These are phyloP conservation scores for Microcebus griseorufus DNA, from an alignment of 2,113 vertebrate species.

Conservation along the genomic window DNA sequence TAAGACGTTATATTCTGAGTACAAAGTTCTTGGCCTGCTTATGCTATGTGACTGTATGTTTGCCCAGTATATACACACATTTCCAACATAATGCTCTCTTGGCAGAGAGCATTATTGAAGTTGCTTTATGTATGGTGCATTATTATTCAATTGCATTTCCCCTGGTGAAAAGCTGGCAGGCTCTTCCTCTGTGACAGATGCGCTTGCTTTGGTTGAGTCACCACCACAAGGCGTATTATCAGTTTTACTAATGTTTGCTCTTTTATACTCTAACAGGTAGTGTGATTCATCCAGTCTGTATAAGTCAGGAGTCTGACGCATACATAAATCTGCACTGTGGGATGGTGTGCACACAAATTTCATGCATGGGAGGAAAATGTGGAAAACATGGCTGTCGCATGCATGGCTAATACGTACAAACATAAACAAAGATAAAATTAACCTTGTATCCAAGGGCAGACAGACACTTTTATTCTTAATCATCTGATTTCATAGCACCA, in stretches of 20 bases:
- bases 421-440: background rate
- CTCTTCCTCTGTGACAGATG: conserved; percentile 86
- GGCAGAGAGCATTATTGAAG: conserved; percentile 74
- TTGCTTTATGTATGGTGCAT: conserved; percentile 79
- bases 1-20: background rate
- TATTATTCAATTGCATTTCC: conserved; percentile 85
- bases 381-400: background rate
- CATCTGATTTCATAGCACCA: background rate
- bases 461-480: background rate
- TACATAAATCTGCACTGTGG: background rate
- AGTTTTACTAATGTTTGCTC: conserved; percentile 87
- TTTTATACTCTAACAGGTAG: conserved; percentile 84
- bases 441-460: background rate
- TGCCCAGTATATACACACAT: background rate
- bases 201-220: conserved; percentile 85
- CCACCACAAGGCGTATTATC: conserved; percentile 84
- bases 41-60: background rate
- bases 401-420: background rate
- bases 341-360: background rate
- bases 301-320: conserved; percentile 65
- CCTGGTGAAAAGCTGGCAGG: conserved; percentile 83
- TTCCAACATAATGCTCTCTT: conserved; percentile 75
- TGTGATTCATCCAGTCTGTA: conserved; percentile 78
- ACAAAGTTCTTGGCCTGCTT: background rate
- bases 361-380: background rate